A percentile compares a stretch with the other conserved stretches of the same genome.
These are phyloP conservation scores for Ptilonorhynchus violaceus DNA, from an alignment of 2,113 vertebrate species.

Conservation along the genomic window DNA sequence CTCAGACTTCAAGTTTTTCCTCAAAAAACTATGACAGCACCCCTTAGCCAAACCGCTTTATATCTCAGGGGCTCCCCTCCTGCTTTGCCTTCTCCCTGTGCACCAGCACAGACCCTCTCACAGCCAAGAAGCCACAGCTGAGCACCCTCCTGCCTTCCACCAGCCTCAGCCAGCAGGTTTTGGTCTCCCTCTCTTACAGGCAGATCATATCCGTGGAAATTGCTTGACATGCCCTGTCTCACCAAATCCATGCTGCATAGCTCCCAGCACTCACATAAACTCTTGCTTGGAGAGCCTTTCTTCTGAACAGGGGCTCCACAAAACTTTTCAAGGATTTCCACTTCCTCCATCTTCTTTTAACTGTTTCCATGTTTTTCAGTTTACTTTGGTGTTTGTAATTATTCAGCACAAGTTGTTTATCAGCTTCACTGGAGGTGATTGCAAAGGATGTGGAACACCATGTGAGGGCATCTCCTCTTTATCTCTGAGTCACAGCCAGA, in stretches of 20 bases:
- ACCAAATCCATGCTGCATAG: neutral
- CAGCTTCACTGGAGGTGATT: neutral
- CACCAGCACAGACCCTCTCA: neutral
- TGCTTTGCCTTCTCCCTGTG: neutral
- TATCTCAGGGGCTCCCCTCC: neutral
- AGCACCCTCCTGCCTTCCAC: neutral
- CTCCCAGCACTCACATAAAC: neutral
- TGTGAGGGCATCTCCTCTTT: neutral
- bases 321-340: neutral
- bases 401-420: neutral
- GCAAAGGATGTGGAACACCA: neutral
- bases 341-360: neutral
- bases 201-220: neutral
- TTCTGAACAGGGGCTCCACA: neutral
- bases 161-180: neutral
- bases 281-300: neutral
- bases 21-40: neutral
- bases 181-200: neutral
- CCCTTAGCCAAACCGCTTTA: neutral
- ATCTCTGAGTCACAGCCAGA: neutral
- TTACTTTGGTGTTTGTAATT: neutral
- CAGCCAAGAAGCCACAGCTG: accelerated
- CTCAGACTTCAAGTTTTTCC: neutral
- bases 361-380: neutral
- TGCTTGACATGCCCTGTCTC: neutral